These are phyloP conservation scores for Channallabes apus DNA, from an alignment of 2,797 vertebrate species.

Conservation along the genomic window DNA sequence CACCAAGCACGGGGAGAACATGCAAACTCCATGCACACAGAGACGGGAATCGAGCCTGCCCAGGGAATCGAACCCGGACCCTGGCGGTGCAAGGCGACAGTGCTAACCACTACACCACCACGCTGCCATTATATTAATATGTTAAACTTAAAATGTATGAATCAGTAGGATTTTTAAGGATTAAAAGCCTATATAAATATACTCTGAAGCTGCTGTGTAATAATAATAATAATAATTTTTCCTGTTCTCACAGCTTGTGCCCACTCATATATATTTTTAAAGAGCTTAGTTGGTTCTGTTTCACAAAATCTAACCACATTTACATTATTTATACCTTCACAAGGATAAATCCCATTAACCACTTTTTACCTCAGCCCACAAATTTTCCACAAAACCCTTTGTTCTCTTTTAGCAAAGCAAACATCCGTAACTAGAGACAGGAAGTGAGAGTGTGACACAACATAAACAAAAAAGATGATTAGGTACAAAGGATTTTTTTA, in stretches of 20 bases:
- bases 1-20: too few species aligned
- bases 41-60: too few species aligned
- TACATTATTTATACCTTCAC: background rate
- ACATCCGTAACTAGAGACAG: background rate
- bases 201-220: background rate
- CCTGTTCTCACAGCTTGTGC: background rate
- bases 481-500: background rate
- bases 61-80: too few species aligned
- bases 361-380: background rate
- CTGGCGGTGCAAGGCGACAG: too few species aligned
- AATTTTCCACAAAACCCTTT: background rate
- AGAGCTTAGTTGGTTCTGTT: background rate
- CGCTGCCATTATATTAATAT: too few species aligned
- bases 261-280: background rate
- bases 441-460: background rate
- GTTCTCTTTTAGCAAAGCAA: background rate
- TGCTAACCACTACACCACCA: too few species aligned
- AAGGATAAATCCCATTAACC: background rate
- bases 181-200: too few species aligned
- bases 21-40: too few species aligned
- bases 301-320: background rate
- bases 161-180: too few species aligned
- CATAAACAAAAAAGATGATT: background rate
- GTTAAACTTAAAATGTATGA: too few species aligned
- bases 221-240: background rate